Base-by-base conservation (phyloP, 53 echinoderm and acorn worm genomes). In the Echinarachnius parma region DNA sequence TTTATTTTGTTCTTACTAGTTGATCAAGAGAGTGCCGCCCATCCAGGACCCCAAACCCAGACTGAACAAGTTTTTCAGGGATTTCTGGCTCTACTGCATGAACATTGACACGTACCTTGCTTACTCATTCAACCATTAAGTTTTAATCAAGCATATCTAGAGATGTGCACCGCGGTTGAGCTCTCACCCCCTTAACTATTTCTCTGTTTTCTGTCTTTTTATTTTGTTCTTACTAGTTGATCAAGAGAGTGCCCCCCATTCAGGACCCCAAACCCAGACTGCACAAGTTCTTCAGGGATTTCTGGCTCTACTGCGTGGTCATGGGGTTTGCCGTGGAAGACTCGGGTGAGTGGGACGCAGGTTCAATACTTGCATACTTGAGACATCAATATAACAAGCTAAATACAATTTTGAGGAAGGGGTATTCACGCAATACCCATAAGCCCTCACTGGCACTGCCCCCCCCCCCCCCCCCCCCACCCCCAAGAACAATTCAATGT, bases 281-380 rank as follows among this genome's bases (percentile, higher is more conserved):
- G 16, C 87, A 87, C 50, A 95, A 95, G 54, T 82, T 95, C 31
- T 95, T 95, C 67, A 58, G 96, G 21, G 96, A 95, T 49, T 95
- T 90, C 75, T 95, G 96, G 96, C 85, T 95, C 4, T 95, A 95
- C 58, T 91, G 91, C 62, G 96, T 95, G 3, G 90, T 95, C 65
- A 95, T 95, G 96, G 96, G 96, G n/a, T 95, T 95, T 62, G 96
- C 96, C 48, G 87, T 87, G 5, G 96, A 91, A 65, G 90, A 91
- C 9, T 95, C 96, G 77, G 90, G 96, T 95, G 61, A 77, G 81
- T 60, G 9, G 18, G 5, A 7, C 54, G n/a, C n/a, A n/a, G n/a
- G n/a, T n/a, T n/a, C n/a, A 45, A 11, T 45, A 11, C 46, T 11
- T 45, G 46, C 10, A 11, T 45, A 16, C 10, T 45, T 45, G 46